These are phyloP conservation scores for Siderastrea radians DNA, from an alignment of 92 coral and sea anemone genomes.

Conservation along the genomic window DNA sequence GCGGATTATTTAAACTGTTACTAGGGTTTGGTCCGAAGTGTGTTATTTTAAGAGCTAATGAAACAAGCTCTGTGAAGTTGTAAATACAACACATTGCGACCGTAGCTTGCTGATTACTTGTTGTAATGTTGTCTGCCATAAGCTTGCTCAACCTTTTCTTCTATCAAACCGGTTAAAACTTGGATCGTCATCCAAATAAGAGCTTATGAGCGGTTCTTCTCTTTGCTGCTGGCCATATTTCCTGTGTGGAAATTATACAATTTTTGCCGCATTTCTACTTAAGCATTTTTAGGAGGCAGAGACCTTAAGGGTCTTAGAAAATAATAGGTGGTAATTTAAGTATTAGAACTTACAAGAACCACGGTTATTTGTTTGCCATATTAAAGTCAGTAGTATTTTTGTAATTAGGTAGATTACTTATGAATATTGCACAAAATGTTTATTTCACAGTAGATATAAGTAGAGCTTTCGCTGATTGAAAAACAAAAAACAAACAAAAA, in stretches of 20 bases:
- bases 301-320: too few relatives aligned
- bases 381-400: conserved; percentile 6
- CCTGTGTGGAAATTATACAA: not conserved
- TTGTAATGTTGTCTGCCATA: not conserved
- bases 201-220: too few relatives aligned
- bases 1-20: not conserved
- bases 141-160: not conserved
- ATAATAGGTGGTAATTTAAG: too few relatives aligned
- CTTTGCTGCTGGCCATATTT: too few relatives aligned
- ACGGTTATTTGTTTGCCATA: not conserved
- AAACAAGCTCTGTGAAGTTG: not conserved
- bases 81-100: not conserved
- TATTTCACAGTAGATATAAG: not conserved
- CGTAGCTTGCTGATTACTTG: not conserved
- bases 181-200: too few relatives aligned
- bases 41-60: not conserved
- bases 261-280: not conserved
- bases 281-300: too few relatives aligned
- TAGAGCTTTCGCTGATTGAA: not conserved
- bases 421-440: conserved; percentile 2
- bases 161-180: too few relatives aligned
- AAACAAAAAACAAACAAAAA: not conserved
- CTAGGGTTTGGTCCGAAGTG: too few relatives aligned
- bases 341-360: not conserved
- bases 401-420: conserved; percentile 11